Percentiles rank a stretch among this genome's conserved stretches.
Evolutionary conservation across 2,888 invertebrate species (phyloP).

Genomic region (Platycnemis pennipes): DNA sequence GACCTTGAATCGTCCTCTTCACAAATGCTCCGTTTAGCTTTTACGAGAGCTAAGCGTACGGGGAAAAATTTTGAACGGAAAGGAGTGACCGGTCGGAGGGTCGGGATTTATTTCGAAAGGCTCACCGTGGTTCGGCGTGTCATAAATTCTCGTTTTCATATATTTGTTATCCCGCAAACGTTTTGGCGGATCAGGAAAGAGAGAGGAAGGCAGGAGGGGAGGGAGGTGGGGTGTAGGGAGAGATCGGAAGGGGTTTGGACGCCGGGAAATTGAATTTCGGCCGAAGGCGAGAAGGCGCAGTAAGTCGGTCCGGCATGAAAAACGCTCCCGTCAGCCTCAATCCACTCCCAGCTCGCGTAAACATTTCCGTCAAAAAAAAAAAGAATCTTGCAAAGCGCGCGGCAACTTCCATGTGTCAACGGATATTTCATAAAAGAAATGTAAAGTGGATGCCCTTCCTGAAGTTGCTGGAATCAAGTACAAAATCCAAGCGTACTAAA

Average conservation of each 20-base stretch:
- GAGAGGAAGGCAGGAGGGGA: not conserved
- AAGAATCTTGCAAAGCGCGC: too few species aligned
- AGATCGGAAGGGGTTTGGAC: not conserved
- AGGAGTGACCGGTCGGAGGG: not conserved
- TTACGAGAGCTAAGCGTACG: too few species aligned
- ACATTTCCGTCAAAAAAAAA: not conserved
- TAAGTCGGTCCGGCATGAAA: not conserved
- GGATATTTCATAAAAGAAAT: too few species aligned
- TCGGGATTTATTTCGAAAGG: not conserved
- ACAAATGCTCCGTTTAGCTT: too few species aligned
- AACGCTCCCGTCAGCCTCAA: not conserved
- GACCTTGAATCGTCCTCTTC: too few species aligned
- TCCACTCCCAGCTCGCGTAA: not conserved
- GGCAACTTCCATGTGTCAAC: too few species aligned
- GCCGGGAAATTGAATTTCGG: not conserved
- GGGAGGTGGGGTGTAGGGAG: not conserved
- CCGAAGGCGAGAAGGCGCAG: not conserved
- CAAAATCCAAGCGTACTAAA: too few species aligned
- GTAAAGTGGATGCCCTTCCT: too few species aligned
- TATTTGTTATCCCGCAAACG: not conserved
- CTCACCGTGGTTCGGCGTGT: too few species aligned
- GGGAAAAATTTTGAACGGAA: too few species aligned
- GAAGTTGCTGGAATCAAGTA: too few species aligned
- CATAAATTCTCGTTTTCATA: conserved; percentile 9
- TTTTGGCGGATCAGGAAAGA: not conserved